Base-by-base conservation (phyloP, 2,797 vertebrate species). In the Falco peregrinus region DNA sequence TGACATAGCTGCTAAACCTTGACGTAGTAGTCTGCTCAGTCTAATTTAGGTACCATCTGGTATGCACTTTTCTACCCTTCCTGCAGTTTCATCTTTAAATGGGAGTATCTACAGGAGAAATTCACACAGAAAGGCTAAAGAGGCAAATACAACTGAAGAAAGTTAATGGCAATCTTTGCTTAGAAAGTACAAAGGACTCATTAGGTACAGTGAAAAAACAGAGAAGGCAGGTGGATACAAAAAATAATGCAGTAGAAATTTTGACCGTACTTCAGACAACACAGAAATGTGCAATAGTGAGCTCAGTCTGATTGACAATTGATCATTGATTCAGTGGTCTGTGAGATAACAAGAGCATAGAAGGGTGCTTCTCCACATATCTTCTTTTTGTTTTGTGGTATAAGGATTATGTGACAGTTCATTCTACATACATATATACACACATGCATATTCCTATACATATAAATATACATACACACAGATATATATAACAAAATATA, bases 221-320 rank as follows among this genome's bases (percentile, higher is more conserved):
- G 11, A 54, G 10, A 54, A 57, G 12, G 20, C 41, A 64, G 11
- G 5, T 8, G 43, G 21, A 65, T 31, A 28, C 15, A 81, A 81
- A 81, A 82, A 59, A 63, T 16, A 69, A 53, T n/a, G 21, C 57
- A 53, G 13, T 1, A 3, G 64, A 77, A 74, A 37, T 61, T 53
- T 37, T 70, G 37, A 57, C 13, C 1, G 0, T 8, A 18, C 1
- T 67, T 80, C 22, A 47, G 51, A 57, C 19, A 57, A 41, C 12
- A 65, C 3, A 90, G 47, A 54, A 70, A 43, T 6, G 3, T 25
- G 4, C 21, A 63, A 39, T 8, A 37, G 24, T 41, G 37, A 69
- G 2, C 17, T 83, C 26, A 60, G 9, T n/a, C 33, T 67, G 28
- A 53, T 3, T 4, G 1, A 25, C 16, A 71, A 53, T 0, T 31